These are phyloP conservation scores for Turdus rufiventris DNA, from an alignment of 2,113 vertebrate genomes.

Conservation along the genomic window DNA sequence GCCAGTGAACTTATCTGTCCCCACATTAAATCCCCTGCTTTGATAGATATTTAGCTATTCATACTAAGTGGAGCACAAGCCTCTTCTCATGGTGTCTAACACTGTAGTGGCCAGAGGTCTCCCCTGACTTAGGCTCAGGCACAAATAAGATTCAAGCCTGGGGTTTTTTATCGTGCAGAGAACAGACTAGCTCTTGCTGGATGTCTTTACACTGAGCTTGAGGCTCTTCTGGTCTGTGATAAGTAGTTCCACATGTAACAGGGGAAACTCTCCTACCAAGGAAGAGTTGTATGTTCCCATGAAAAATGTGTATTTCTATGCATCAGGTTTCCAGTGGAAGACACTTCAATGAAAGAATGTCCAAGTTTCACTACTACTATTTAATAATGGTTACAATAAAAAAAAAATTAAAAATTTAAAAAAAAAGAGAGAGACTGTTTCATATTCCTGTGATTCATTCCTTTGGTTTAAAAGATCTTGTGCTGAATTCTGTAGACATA, in stretches of 20 bases:
- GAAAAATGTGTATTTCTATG: neutral
- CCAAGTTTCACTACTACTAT: neutral
- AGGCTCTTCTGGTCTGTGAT: neutral
- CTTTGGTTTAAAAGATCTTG: neutral
- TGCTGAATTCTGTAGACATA: neutral
- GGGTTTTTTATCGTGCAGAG: neutral
- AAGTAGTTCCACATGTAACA: neutral
- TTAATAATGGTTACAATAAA: neutral
- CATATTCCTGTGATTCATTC: neutral
- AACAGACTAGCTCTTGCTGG: neutral
- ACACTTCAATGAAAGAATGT: neutral
- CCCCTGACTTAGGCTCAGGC: neutral
- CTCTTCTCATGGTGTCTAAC: neutral
- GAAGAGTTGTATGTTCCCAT: neutral
- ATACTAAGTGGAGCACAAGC: neutral
- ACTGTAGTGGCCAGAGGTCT: neutral
- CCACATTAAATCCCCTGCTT: neutral
- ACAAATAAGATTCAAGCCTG: neutral
- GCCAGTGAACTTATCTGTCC: neutral
- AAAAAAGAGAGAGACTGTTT: neutral
- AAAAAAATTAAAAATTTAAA: neutral
- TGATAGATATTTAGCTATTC: neutral
- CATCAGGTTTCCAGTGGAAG: neutral
- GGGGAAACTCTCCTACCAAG: neutral
- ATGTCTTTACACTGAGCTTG: neutral